Evolutionary conservation across 2,113 vertebrate genomes (phyloP).

Genomic region (Harpagus bidentatus): DNA sequence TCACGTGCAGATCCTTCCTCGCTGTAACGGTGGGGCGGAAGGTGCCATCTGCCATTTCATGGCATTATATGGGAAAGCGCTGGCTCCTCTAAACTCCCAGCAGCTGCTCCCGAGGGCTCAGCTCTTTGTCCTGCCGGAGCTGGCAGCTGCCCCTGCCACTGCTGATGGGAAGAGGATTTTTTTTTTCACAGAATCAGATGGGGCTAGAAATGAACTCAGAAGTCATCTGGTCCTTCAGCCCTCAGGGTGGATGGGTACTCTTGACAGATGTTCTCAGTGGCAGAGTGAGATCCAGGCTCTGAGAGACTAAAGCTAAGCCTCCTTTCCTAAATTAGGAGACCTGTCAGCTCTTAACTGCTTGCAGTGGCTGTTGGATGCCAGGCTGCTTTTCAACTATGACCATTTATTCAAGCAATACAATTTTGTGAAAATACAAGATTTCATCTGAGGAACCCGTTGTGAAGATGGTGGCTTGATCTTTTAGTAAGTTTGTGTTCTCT

Average conservation of each 20-base stretch:
- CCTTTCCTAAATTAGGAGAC: background rate
- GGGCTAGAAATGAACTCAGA: background rate
- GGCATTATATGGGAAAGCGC: background rate
- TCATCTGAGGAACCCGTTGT: background rate
- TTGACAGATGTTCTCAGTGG: background rate
- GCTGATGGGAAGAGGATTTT: background rate
- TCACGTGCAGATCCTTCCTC: background rate
- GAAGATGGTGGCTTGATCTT: background rate
- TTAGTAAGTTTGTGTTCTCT: background rate
- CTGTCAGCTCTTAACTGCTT: background rate
- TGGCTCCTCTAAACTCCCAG: background rate
- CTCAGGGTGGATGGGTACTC: background rate
- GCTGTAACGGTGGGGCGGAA: background rate
- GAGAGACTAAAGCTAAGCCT: background rate
- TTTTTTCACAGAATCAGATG: background rate
- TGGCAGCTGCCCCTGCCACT: background rate
- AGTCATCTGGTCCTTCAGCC: conserved; percentile 20
- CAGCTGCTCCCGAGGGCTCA: conserved; percentile 16
- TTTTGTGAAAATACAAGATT: background rate
- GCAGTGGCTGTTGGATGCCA: background rate
- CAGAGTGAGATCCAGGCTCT: background rate
- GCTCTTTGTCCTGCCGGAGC: conserved; percentile 15
- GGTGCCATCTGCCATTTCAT: background rate
- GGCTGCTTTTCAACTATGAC: background rate
- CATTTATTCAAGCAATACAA: background rate